phyloP scores from a whole-genome alignment of 2,888 invertebrate species.

The Petrolisthes manimaculis region DNA sequence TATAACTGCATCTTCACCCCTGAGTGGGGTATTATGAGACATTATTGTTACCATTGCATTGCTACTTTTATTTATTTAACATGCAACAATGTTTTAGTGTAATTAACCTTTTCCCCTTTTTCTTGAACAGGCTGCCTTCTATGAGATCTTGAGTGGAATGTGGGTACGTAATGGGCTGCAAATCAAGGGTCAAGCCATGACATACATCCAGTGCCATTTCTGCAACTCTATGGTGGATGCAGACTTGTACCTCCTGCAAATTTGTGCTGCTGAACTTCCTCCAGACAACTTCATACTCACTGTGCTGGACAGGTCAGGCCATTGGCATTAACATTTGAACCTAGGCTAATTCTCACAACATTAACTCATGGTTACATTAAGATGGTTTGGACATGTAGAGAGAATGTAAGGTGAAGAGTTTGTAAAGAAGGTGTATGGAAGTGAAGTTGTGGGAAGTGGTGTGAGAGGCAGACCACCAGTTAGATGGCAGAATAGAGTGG shows the following conservation, averaged over 20 bases:
- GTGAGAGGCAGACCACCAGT: no score
- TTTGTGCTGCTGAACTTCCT: conserved; percentile 89
- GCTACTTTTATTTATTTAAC: no score
- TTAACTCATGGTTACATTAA: no score
- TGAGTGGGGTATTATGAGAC: no score
- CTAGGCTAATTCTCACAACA: not conserved
- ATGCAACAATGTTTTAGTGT: no score
- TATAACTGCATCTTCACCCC: no score
- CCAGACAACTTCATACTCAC: conserved; percentile 86
- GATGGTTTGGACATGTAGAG: no score
- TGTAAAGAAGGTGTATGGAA: no score
- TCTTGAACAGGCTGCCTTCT: conserved; percentile 85
- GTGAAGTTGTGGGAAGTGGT: no score
- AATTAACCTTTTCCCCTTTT: not conserved
- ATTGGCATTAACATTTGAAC: not conserved
- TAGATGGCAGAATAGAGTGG: no score
- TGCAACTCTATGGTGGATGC: conserved; percentile 99
- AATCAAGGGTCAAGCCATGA: conserved; percentile 99
- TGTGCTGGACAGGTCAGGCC: conserved; percentile 83
- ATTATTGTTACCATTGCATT: no score
- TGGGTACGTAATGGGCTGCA: conserved; percentile 98
- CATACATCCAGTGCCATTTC: conserved; percentile 98
- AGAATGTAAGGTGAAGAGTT: no score
- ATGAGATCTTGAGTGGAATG: conserved; percentile 92
- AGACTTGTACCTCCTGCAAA: conserved; percentile 93